These are phyloP conservation scores for Numenius arquata DNA, from an alignment of 2,113 vertebrate genomes.

Conservation along the genomic window DNA sequence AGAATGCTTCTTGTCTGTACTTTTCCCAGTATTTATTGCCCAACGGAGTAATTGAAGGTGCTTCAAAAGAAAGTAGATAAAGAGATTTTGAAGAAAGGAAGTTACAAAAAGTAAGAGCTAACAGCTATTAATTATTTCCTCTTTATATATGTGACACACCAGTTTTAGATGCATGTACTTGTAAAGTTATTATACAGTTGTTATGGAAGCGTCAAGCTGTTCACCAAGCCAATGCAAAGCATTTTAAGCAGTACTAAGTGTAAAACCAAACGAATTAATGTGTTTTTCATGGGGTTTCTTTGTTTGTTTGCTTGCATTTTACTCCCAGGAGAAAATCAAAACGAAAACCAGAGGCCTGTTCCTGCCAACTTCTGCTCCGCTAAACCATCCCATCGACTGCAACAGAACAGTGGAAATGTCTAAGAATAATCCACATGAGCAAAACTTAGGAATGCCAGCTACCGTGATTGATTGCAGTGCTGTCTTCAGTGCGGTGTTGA, in stretches of 20 bases:
- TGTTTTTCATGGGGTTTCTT: neutral
- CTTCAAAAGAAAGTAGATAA: neutral
- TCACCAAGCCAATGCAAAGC: neutral
- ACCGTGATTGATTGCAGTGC: neutral
- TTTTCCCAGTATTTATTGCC: neutral
- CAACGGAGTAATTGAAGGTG: neutral
- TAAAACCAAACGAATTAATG: neutral
- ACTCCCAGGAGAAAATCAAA: neutral
- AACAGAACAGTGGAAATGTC: neutral
- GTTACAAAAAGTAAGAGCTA: neutral
- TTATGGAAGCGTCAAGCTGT: neutral
- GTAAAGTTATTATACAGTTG: neutral
- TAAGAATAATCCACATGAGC: neutral
- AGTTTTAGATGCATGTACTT: neutral
- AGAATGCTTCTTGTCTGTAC: neutral
- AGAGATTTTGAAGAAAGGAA: neutral
- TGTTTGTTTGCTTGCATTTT: neutral
- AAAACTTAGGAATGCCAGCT: neutral
- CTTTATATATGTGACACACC: neutral
- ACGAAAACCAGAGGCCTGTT: neutral
- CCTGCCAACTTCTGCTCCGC: neutral
- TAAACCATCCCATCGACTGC: neutral
- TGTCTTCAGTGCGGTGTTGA: neutral
- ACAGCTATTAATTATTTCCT: slow-evolving; percentile 2
- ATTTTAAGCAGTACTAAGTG: neutral